phyloP scores from a whole-genome alignment of 2,888 invertebrate species.

The Andrena chrysosceles region DNA sequence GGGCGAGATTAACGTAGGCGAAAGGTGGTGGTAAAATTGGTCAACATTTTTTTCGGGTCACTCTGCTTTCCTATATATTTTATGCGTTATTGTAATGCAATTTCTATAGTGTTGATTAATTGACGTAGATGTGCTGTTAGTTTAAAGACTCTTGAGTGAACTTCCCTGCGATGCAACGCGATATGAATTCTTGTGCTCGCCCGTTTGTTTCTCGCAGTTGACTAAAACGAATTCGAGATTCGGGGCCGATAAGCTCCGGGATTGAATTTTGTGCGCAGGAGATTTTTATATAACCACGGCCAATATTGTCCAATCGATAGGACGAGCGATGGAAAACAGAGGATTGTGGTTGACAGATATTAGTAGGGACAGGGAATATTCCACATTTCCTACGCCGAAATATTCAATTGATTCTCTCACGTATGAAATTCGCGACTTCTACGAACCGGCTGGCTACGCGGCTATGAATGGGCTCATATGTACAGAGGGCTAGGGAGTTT shows the following conservation, averaged over 20 bases:
- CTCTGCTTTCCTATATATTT: not conserved
- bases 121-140: not conserved
- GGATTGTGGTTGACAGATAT: constrained; percentile 23
- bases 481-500: constrained; percentile 71
- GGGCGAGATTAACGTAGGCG: constrained; percentile 18
- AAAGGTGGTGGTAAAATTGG: not conserved
- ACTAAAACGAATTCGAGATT: constrained; percentile 26
- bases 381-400: constrained; percentile 34
- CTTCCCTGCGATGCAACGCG: not conserved
- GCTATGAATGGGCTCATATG: constrained; percentile 59
- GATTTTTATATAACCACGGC: not conserved
- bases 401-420: constrained; percentile 50
- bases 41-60: not conserved
- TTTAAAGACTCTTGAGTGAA: not conserved
- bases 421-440: constrained; percentile 49
- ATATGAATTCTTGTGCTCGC: not conserved
- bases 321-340: not conserved
- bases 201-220: constrained; percentile 8
- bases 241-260: constrained; percentile 16
- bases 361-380: constrained; percentile 22
- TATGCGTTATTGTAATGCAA: not conserved
- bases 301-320: not conserved
- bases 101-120: not conserved
- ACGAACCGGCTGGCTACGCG: constrained; percentile 24
- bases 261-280: not conserved